Base-by-base conservation (phyloP, 2,888 invertebrate genomes). In the Hetaerina titia region DNA sequence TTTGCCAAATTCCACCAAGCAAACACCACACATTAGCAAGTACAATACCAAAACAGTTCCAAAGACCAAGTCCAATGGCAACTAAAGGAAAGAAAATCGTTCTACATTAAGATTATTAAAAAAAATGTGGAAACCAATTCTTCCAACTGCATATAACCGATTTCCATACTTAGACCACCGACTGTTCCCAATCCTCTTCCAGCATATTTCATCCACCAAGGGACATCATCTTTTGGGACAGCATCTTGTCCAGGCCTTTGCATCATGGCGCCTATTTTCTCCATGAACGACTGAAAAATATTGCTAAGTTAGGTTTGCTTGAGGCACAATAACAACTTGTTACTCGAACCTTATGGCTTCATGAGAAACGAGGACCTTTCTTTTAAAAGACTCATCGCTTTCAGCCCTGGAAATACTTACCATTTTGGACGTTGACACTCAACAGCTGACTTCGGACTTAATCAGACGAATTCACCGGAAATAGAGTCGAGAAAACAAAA, bases 131-230 rank as follows among this genome's bases (percentile, higher is more conserved):
- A 6, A 89, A 94, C 60, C 90, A 95, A 95, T 8, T 90, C 94
- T 94, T 92, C 45, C 13, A 69, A 95, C 58, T 45, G 88, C 57
- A 8, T 95, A 63, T 25, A 87, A 94, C 22, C 31, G 22, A 92
- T 58, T 74, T 81, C 9, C 22, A 90, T 89, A 99, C 99, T 97
- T 97, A 98, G 97, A 96, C 98, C 98, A 96, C 98, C 99, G 96
- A 98, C 98, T 96, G 98, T 98, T 95, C 99, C 99, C 96, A 99
- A 97, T 96, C 98, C 98, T 96, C 98, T 98, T 96, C 98, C 98
- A 96, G 98, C 98, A 97, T 98, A 98, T 97, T 98, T 98, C 97
- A 99, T 97, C 98, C 98, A 99, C 98, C 98, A 98, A 96, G 99
- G 98, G 96, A 98, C 98, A 97, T 98, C 98, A 97, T 98, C 98